Evolutionary conservation across 2,888 invertebrate species (phyloP), one percentile per base, ranked within the genome.

Genomic region (Zygogramma bicolorata): DNA sequence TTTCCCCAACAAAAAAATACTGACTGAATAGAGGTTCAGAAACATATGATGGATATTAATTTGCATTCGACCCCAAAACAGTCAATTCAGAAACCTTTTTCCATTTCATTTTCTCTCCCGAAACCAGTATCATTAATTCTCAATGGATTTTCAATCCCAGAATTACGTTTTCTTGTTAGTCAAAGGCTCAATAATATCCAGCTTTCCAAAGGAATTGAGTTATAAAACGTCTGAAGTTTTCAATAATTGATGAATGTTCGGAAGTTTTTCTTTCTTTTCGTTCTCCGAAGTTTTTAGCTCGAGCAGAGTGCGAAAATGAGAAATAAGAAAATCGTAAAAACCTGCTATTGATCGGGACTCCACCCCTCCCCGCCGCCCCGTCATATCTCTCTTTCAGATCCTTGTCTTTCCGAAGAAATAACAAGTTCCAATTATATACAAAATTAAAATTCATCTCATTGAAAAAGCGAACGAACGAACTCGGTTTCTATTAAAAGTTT

Each of bases 361-460:
- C 66, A 71, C 75, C 60, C 38, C 76, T n/a, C n/a, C n/a, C n/a
- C n/a, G n/a, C n/a, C n/a, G n/a, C 77, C 74, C 65, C 68, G 70
- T 78, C 71, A 65, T 73, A 75, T 77, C 77, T 72, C 81, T 79
- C 77, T 78, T 79, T 83, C 77, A 77, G 80, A 75, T 83, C 81
- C 79, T 74, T 75, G 77, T 83, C 82, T 78, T 76, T 75, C 81
- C 81, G 83, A 84, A 83, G 84, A 84, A 85, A 85, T 85, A 85
- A 85, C 84, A 82, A 85, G 82, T 85, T 84, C 85, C 85, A 86
- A 86, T 86, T 86, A 86, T 86, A 85, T 85, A 85, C 85, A 85
- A 86, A 86, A 86, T 86, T 86, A 86, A 86, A 86, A 86, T 86
- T 86, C 86, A 86, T 84, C 86, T 86, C 86, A 85, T 86, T 86